Evolutionary conservation across 2,797 vertebrate genomes (phyloP).

Genomic region (Argyrosomus regius): DNA sequence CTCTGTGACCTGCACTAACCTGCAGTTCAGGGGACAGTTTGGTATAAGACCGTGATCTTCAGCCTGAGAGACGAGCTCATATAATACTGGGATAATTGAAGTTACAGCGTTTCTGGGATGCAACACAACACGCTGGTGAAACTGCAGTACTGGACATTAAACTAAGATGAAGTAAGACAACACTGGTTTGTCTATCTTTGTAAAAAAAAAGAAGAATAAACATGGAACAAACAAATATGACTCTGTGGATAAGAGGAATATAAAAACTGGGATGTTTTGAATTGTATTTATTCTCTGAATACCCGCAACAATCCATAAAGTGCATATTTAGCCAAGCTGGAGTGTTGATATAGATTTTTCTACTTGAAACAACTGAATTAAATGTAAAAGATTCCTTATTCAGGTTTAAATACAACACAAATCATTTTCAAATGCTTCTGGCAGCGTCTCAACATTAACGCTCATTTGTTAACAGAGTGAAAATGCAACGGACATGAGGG

Average conservation of each 20-base stretch:
- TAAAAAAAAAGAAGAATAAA: background rate
- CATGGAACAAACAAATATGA: background rate
- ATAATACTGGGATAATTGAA: conserved; percentile 39
- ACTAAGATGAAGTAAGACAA: conserved; percentile 6
- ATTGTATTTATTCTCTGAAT: conserved; percentile 7
- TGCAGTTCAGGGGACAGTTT: conserved; percentile 62
- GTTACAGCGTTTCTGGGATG: conserved; percentile 24
- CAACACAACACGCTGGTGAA: conserved; percentile 21
- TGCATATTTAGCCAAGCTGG: conserved; percentile 10
- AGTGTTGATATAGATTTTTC: conserved; percentile 18
- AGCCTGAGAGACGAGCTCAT: conserved; percentile 45
- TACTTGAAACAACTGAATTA: conserved; percentile 24
- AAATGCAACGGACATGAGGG: conserved; percentile 40
- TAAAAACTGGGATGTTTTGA: conserved; percentile 26
- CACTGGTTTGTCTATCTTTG: background rate
- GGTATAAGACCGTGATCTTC: conserved; percentile 35
- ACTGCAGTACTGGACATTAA: background rate
- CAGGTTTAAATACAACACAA: conserved; percentile 4
- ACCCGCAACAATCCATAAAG: conserved; percentile 30
- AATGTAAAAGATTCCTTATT: conserved; percentile 25
- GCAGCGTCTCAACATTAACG: background rate
- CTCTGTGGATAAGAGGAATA: background rate
- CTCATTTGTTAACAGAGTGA: conserved; percentile 9
- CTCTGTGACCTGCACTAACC: conserved; percentile 73
- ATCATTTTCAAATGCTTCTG: background rate